A percentile compares a stretch with the other conserved stretches of the same genome.
phyloP scores from a whole-genome alignment of 2,888 invertebrate species.

The Chrysolina oricalcia region DNA sequence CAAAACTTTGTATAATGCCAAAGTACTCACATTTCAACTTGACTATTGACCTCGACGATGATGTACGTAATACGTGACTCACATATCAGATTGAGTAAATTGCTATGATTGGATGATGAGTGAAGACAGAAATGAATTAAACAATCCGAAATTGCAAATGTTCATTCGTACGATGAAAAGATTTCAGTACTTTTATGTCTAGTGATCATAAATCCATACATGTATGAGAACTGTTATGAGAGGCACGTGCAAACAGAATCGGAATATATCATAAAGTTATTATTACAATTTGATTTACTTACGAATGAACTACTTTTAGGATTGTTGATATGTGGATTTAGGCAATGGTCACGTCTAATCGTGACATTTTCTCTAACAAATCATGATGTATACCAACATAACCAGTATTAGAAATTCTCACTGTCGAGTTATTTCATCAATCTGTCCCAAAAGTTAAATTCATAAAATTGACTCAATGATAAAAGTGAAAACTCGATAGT shows the following conservation, averaged over 20 bases:
- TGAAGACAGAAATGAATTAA: background rate
- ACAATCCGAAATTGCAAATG: background rate
- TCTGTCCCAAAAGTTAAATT: no score
- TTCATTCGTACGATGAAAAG: background rate
- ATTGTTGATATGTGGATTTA: background rate
- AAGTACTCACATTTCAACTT: slow-evolving; percentile 11
- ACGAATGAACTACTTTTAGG: background rate
- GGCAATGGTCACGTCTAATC: background rate
- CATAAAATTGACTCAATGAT: no score
- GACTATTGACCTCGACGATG: slow-evolving; percentile 10
- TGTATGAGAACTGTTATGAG: background rate
- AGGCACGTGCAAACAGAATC: background rate
- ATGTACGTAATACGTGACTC: slow-evolving; percentile 9
- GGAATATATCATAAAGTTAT: background rate
- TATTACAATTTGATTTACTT: background rate
- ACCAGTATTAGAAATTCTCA: background rate
- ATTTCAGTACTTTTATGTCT: background rate
- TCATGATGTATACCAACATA: background rate
- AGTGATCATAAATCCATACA: background rate
- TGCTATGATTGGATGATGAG: slow-evolving; percentile 3
- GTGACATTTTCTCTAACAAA: background rate
- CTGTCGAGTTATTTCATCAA: no score
- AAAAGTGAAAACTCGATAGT: no score
- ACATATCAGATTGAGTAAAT: background rate
- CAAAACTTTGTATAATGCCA: background rate